Evolutionary conservation across 2,888 invertebrate species (phyloP).

Genomic region (Aromia moschata): DNA sequence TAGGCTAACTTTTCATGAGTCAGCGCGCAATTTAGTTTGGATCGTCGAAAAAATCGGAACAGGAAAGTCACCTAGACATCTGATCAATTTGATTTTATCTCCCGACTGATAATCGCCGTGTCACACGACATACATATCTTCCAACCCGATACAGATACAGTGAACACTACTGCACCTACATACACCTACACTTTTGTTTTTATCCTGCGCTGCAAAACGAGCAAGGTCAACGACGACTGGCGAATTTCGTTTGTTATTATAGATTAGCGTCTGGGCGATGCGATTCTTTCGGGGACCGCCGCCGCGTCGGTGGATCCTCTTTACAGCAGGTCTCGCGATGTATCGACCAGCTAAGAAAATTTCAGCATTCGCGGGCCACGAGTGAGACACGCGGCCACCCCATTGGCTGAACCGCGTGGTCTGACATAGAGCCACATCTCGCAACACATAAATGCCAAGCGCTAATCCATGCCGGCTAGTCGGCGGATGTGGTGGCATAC

Average conservation of each 20-base stretch:
- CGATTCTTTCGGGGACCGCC: not conserved
- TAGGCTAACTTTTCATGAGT: too few species aligned
- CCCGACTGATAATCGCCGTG: too few species aligned
- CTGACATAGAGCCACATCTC: constrained; percentile 79
- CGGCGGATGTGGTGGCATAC: constrained; percentile 29
- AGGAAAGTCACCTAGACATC: too few species aligned
- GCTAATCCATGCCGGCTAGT: constrained; percentile 45
- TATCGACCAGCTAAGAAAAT: constrained; percentile 31
- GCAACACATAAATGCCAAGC: constrained; percentile 59
- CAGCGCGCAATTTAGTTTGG: too few species aligned
- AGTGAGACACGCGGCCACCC: constrained; percentile 57
- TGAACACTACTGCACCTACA: too few species aligned
- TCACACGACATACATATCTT: too few species aligned
- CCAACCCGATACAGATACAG: too few species aligned
- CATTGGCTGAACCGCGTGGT: constrained; percentile 78
- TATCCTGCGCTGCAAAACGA: not conserved
- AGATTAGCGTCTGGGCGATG: not conserved
- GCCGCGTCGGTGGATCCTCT: not conserved
- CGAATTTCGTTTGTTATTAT: not conserved
- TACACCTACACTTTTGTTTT: too few species aligned
- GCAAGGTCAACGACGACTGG: not conserved
- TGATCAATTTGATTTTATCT: too few species aligned
- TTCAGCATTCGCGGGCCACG: constrained; percentile 54
- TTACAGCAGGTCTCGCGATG: constrained; percentile 1
- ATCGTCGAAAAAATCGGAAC: too few species aligned